Evolutionary conservation across 2,113 vertebrate genomes (phyloP), one percentile per base, ranked within the genome.

Genomic region (Apeltes quadracus): DNA sequence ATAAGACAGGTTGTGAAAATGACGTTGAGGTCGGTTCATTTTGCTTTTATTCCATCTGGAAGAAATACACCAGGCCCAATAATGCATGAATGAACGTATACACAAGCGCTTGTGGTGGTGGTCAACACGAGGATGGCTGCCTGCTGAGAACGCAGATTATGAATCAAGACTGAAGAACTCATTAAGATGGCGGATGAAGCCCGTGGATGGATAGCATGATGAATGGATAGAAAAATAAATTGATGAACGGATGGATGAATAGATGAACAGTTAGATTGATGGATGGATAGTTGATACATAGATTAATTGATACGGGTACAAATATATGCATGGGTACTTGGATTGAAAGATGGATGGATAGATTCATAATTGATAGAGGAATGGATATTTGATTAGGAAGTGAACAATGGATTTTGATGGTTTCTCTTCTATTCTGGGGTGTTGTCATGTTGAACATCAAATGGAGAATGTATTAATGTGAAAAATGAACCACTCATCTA

Each of bases 81-180:
- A 57, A 51, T 41, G 50, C 46, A 55, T 41, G 63, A 44, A 69
- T 13, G 1, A 11, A 46, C 16, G 2, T n/a, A 23, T 7, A 16
- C 5, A 61, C 29, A 57, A 39, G 61, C 18, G 15, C 7, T 48
- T 44, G 57, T 69, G 67, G 79, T 39, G 15, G 75, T 77, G 68
- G 71, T 76, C 64, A 66, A 72, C 62, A 64, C 64, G 64, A 85
- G 78, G 43, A 86, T 79, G 67, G 76, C 75, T 81, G 82, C 90
- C 90, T 90, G 80, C 88, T 84, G 91, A 83, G 86, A 87, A 87
- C 85, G 87, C 90, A 84, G 82, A 90, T 90, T 65, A 92, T 92
- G 89, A 87, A 92, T 74, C 85, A 87, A 76, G 53, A 79, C 77
- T 71, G 89, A 91, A 91, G 88, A 93, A 87, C 84, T 92, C 90